Percentiles rank a stretch among this genome's conserved stretches.
Conservation (phyloP, 1,140 invertebrate species). For the Drosophila kohkoa region DNA sequence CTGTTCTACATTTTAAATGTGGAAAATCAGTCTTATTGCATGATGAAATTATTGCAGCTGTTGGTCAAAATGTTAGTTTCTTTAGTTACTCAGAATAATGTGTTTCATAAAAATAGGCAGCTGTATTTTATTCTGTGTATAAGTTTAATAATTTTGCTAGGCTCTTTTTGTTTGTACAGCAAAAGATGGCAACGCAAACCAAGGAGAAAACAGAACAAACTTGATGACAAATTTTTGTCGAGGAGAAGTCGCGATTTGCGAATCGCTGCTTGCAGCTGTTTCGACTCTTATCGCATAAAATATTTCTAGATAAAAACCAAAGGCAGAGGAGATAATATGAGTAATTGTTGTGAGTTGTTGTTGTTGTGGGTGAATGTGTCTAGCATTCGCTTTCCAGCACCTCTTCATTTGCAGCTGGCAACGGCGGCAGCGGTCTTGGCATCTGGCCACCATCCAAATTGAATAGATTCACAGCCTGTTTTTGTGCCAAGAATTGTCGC, state of each 20-base stretch:
- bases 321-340: conserved; percentile 27
- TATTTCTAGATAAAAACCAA: conserved; percentile 43
- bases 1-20: too few species aligned
- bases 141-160: neutral
- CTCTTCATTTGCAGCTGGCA: conserved; percentile 59
- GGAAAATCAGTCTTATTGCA: too few species aligned
- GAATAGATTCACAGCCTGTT: conserved; percentile 78
- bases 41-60: too few species aligned
- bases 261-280: conserved; percentile 26
- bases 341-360: conserved; percentile 5
- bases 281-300: conserved; percentile 48
- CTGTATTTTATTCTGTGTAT: neutral
- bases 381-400: conserved; percentile 82
- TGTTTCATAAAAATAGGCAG: neutral
- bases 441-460: conserved; percentile 47
- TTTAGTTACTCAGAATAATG: too few species aligned
- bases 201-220: conserved; percentile 29
- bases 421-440: conserved; percentile 15
- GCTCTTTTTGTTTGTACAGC: conserved; percentile 20
- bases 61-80: too few species aligned
- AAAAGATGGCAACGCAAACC: conserved; percentile 4
- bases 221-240: conserved; percentile 26
- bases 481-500: conserved; percentile 82
- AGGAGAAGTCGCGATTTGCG: conserved; percentile 1
- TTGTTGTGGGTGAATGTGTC: neutral